phyloP scores from a whole-genome alignment of 2,888 invertebrate species.

The Koerneria pararmatus region DNA sequence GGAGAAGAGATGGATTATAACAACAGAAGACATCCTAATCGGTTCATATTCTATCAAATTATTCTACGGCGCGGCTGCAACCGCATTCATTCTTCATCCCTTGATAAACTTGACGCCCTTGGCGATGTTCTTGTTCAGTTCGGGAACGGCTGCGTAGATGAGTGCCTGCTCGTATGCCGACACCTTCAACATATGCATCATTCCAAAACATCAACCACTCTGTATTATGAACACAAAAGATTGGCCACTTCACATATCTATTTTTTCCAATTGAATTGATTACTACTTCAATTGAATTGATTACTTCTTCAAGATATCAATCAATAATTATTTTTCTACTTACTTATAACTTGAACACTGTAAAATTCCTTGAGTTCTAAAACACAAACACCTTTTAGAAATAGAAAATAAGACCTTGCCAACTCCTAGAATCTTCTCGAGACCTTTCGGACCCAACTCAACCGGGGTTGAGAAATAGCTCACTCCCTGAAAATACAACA shows the following conservation, averaged over 20 bases:
- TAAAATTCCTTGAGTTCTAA: not conserved
- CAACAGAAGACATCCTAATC: no score
- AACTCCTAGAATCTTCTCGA: conserved; percentile 86
- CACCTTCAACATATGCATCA: no score
- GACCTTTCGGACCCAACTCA: conserved; percentile 77
- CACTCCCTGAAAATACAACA: conserved; percentile 78
- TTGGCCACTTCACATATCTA: no score
- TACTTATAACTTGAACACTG: not conserved
- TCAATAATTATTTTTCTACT: no score
- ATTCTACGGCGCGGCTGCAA: no score
- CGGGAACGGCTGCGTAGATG: conserved; percentile 82
- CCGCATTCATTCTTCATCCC: conserved; percentile 25
- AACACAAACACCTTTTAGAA: not conserved
- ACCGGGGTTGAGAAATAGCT: conserved; percentile 90
- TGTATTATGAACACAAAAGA: no score
- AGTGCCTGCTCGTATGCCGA: conserved; percentile 75
- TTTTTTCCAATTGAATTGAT: no score
- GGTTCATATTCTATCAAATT: no score
- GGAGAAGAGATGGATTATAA: no score
- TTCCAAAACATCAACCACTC: no score
- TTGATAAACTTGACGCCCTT: conserved; percentile 84
- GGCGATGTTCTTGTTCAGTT: conserved; percentile 86
- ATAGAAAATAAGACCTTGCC: conserved; percentile 73
- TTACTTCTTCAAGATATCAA: no score
- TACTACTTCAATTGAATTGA: no score